Conservation (phyloP, 92 coral and sea anemone genomes). For the Palythoa caribaeorum region DNA sequence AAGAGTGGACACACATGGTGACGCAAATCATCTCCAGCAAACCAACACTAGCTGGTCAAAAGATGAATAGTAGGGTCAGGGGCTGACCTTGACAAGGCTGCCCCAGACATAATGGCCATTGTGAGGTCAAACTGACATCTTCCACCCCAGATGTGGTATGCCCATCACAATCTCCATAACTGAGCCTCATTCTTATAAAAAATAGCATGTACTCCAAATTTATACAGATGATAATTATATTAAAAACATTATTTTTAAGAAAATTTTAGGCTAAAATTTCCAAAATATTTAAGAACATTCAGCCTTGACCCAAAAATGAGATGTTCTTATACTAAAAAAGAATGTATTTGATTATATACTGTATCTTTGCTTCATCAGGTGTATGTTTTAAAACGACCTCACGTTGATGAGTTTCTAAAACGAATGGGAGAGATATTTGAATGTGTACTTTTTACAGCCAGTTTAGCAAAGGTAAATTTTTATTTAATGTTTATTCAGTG, state of each 20-base stretch:
- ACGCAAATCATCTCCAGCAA: conserved; percentile 1
- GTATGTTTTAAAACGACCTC: conserved; percentile 96
- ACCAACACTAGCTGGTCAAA: conserved; percentile 8
- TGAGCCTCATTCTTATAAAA: no score
- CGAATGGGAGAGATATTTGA: conserved; percentile 96
- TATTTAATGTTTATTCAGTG: background rate
- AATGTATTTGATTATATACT: background rate
- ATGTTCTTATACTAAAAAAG: no score
- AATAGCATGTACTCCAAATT: no score
- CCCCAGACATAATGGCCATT: conserved; percentile 6
- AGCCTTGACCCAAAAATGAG: no score
- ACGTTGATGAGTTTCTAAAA: conserved; percentile 95
- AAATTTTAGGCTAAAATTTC: no score
- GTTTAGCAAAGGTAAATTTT: conserved; percentile 91
- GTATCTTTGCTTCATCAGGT: conserved; percentile 67
- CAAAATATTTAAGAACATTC: no score
- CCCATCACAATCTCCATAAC: background rate
- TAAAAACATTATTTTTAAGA: no score
- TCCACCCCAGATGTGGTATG: background rate
- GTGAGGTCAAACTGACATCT: conserved; percentile 16
- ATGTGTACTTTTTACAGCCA: conserved; percentile 98
- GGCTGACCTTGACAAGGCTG: conserved; percentile 22
- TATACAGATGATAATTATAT: no score
- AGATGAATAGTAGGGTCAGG: conserved; percentile 19
- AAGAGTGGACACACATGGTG: conserved; percentile 21